Percentiles rank a stretch among this genome's conserved stretches.
Conservation (phyloP, 2,113 vertebrate species). For the Calonectris borealis region DNA sequence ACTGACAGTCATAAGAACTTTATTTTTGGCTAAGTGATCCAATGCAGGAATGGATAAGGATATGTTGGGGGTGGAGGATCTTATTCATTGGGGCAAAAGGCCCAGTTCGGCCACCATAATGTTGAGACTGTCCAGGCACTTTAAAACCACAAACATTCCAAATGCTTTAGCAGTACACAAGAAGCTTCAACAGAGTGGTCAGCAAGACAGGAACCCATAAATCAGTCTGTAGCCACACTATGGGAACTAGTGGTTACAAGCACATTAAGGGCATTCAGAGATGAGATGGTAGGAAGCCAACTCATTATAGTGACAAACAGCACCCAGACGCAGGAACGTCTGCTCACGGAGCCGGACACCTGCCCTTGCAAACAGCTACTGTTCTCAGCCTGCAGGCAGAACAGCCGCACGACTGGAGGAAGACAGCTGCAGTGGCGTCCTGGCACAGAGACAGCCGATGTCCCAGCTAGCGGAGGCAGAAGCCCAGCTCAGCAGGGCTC, state of each 20-base stretch:
- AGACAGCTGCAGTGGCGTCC: neutral
- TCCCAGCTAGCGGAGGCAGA: neutral
- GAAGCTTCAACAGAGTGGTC: neutral
- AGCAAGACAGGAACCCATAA: neutral
- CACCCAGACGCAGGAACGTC: neutral
- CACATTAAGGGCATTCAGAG: neutral
- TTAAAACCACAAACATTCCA: neutral
- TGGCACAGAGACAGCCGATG: neutral
- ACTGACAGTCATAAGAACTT: neutral
- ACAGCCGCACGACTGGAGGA: neutral
- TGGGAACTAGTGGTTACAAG: neutral
- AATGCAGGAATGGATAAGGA: neutral
- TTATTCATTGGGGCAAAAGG: neutral
- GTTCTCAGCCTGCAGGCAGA: neutral
- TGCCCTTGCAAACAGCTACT: neutral
- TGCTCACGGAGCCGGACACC: neutral
- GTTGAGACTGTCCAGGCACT: neutral
- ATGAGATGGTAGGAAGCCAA: conserved; percentile 22
- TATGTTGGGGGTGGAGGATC: accelerated
- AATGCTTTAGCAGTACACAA: neutral
- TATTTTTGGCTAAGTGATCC: neutral
- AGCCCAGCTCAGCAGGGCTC: neutral
- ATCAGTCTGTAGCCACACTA: neutral
- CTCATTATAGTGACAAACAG: conserved; percentile 55
- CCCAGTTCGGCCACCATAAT: accelerated